These are phyloP conservation scores for Lordiphosa stackelbergi DNA, from an alignment of 1,140 invertebrate genomes.

Conservation along the genomic window DNA sequence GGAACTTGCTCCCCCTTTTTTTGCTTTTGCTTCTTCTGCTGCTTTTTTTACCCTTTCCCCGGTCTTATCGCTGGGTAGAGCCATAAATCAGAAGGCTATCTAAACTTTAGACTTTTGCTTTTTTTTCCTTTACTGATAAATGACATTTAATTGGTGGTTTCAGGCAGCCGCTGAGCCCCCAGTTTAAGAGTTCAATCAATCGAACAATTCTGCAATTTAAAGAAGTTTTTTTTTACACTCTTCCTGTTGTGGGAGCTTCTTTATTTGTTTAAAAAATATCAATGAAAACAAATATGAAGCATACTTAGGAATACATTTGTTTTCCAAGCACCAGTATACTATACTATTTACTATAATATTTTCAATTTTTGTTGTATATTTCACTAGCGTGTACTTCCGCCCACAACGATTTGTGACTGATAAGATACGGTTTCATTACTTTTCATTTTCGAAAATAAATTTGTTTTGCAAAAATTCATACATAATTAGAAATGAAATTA, in stretches of 20 bases:
- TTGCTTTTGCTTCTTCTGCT: slow-evolving; percentile 2
- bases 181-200: slow-evolving; percentile 10
- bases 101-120: slow-evolving; percentile 62
- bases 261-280: slow-evolving; percentile 6
- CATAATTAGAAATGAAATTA: slow-evolving; percentile 49
- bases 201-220: not conserved
- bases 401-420: no score
- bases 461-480: slow-evolving; percentile 6
- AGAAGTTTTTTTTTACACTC: slow-evolving; percentile 5
- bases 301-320: no score
- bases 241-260: slow-evolving; percentile 7
- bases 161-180: slow-evolving; percentile 19
- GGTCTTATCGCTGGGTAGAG: slow-evolving; percentile 47
- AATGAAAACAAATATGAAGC: no score
- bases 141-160: slow-evolving; percentile 66
- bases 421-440: no score
- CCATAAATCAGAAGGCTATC: slow-evolving; percentile 75
- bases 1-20: not conserved
- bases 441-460: no score
- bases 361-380: no score
- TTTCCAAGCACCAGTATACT: no score
- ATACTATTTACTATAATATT: no score
- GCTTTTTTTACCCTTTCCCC: slow-evolving; percentile 7
- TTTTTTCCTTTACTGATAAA: slow-evolving; percentile 55
- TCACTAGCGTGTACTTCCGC: no score